Evolutionary conservation across 1,140 invertebrate genomes (phyloP).

Genomic region (Apis laboriosa): DNA sequence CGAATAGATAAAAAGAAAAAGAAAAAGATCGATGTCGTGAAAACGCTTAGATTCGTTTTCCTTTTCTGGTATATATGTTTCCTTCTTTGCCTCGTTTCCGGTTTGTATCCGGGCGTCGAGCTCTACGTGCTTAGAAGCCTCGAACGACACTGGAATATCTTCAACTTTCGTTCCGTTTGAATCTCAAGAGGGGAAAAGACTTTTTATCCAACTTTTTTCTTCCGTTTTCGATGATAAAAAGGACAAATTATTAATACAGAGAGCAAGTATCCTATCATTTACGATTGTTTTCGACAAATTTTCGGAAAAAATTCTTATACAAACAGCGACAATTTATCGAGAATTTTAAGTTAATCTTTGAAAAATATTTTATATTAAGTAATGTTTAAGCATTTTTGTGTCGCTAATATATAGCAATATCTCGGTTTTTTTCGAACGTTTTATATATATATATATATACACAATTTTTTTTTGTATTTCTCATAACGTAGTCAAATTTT

Average conservation of each 20-base stretch:
- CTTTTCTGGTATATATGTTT: conserved; percentile 18
- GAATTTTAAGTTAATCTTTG: too few relatives aligned
- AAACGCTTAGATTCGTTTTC: conserved; percentile 41
- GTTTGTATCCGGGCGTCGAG: conserved; percentile 27
- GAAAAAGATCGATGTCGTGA: neutral
- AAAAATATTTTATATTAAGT: too few relatives aligned
- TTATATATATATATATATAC: too few relatives aligned
- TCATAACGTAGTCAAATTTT: too few relatives aligned
- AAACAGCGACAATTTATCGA: too few relatives aligned
- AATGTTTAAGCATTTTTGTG: too few relatives aligned
- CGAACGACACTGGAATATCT: conserved; percentile 9
- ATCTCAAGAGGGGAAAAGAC: conserved; percentile 16
- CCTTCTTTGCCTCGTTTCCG: conserved; percentile 3
- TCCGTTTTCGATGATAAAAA: conserved; percentile 26
- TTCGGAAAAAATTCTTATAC: too few relatives aligned
- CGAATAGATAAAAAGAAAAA: too few relatives aligned
- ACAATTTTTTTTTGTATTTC: too few relatives aligned
- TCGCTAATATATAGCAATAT: too few relatives aligned
- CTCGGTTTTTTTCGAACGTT: too few relatives aligned
- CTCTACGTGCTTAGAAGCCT: conserved; percentile 49
- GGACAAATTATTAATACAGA: conserved; percentile 18
- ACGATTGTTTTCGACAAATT: neutral
- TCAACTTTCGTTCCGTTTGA: conserved; percentile 10
- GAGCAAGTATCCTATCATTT: neutral
- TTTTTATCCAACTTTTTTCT: conserved; percentile 1